Evolutionary conservation across 2,797 vertebrate species (phyloP).

Genomic region (Ficedula albicollis): DNA sequence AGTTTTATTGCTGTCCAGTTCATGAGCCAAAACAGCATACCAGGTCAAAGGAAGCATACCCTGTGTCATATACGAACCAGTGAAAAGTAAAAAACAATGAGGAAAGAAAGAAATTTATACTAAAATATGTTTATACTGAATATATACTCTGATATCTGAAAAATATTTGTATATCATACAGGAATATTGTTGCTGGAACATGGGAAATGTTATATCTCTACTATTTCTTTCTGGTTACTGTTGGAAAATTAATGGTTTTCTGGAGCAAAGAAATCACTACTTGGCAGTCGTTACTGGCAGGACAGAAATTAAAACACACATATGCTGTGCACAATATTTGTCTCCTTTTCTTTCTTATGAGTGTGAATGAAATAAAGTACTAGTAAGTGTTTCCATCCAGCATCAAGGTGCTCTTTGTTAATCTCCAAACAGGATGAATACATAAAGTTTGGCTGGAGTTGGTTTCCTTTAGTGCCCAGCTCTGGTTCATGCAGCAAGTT

Average conservation of each 20-base stretch:
- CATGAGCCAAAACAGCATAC: not conserved
- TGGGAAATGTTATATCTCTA: not conserved
- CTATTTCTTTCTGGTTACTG: slow-evolving; percentile 41
- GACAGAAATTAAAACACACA: slow-evolving; percentile 45
- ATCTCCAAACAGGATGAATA: not conserved
- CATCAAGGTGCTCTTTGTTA: not conserved
- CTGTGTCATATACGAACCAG: not conserved
- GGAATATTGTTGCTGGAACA: not conserved
- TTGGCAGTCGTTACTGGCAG: slow-evolving; percentile 60
- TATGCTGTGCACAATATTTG: slow-evolving; percentile 21
- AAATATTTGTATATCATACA: not conserved
- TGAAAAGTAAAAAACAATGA: not conserved
- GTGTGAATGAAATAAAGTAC: slow-evolving; percentile 9
- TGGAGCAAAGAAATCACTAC: slow-evolving; percentile 51
- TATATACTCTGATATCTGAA: not conserved
- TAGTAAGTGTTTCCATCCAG: not conserved
- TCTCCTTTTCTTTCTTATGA: slow-evolving; percentile 12
- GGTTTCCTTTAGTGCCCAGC: not conserved
- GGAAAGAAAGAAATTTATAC: not conserved
- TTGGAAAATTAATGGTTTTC: slow-evolving; percentile 49
- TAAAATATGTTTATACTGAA: not conserved
- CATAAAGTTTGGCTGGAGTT: not conserved
- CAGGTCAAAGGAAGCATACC: not conserved
- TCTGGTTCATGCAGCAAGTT: not conserved
- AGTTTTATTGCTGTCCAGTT: not conserved